phyloP scores from a whole-genome alignment of 2,113 vertebrate genomes.

The Ivindomyrus marchei region DNA sequence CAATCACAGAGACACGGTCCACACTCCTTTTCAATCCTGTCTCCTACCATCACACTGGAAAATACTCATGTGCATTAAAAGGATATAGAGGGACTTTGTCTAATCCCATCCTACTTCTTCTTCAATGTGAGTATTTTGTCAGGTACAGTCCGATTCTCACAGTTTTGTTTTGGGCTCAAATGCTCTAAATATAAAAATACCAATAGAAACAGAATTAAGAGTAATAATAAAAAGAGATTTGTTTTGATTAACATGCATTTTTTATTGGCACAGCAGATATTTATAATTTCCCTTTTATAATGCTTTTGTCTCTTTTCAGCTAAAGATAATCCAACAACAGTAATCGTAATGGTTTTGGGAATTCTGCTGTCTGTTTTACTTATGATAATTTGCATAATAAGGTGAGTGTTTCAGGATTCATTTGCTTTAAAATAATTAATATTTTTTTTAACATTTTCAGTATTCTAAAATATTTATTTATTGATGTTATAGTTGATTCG shows the following conservation, averaged over 20 bases:
- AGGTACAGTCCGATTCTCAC: neutral
- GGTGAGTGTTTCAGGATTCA: neutral
- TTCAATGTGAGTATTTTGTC: neutral
- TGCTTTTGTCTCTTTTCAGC: neutral
- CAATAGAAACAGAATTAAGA: neutral
- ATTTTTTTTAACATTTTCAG: neutral
- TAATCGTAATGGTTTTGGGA: neutral
- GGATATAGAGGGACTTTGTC: neutral
- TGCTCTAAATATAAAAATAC: neutral
- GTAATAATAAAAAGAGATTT: neutral
- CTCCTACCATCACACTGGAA: too few species aligned
- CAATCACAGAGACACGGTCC: too few species aligned
- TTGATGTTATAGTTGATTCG: neutral
- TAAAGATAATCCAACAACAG: neutral
- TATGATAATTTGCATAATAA: neutral
- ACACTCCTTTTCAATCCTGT: too few species aligned
- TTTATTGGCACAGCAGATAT: neutral
- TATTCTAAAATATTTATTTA: neutral
- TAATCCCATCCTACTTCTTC: neutral
- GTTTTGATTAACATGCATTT: neutral
- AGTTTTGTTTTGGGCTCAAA: neutral
- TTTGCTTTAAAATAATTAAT: neutral
- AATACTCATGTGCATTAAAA: neutral
- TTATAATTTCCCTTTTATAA: neutral
- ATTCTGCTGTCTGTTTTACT: neutral